Conservation (phyloP, 2,797 vertebrate species). For the Sebastes flavidus region DNA sequence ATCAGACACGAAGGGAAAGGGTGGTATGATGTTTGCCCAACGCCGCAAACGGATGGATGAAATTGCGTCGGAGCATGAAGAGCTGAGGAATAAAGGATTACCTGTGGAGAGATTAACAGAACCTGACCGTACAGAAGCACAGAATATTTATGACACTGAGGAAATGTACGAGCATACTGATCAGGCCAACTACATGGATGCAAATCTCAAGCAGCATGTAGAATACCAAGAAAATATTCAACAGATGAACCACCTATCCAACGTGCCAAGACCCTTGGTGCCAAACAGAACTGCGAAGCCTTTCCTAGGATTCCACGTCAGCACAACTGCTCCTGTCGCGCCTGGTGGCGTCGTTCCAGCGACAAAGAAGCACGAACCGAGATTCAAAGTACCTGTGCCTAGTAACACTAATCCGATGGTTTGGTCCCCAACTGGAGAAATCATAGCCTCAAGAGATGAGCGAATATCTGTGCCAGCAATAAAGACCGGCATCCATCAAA, state of each 20-base stretch:
- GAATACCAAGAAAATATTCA: conserved; percentile 60
- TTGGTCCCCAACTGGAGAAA: conserved; percentile 89
- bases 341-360: conserved; percentile 72
- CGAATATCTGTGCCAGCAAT: conserved; percentile 94
- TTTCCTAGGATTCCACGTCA: conserved; percentile 84
- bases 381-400: conserved; percentile 82
- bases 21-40: conserved; percentile 93
- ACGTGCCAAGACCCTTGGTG: conserved; percentile 76
- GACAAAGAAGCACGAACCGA: conserved; percentile 81
- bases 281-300: conserved; percentile 92
- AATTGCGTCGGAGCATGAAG: conserved; percentile 89
- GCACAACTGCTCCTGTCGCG: conserved; percentile 73
- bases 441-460: conserved; percentile 95
- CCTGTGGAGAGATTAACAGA: conserved; percentile 70
- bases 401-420: conserved; percentile 71
- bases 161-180: conserved; percentile 59
- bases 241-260: conserved; percentile 70
- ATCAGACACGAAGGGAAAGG: conserved; percentile 92
- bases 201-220: conserved; percentile 59
- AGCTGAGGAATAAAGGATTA: conserved; percentile 78
- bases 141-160: conserved; percentile 41
- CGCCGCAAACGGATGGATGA: conserved; percentile 93
- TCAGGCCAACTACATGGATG: conserved; percentile 73
- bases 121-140: conserved; percentile 23
- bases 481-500: conserved; percentile 88